Evolutionary conservation across 2,888 invertebrate species (phyloP).

Genomic region (Sinohyriopsis cumingii): DNA sequence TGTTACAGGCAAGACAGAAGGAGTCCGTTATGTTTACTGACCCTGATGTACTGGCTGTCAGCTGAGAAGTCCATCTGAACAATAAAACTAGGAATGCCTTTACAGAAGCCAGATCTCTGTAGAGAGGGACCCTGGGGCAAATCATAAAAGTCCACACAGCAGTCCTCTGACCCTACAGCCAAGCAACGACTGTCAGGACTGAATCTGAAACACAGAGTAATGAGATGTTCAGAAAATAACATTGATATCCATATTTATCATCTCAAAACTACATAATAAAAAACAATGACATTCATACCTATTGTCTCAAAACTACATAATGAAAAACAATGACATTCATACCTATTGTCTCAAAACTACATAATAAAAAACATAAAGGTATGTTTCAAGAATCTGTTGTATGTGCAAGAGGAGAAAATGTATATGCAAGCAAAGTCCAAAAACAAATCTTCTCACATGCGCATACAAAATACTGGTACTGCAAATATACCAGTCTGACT

Average conservation of each 20-base stretch:
- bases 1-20: neutral
- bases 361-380: neutral
- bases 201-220: slow-evolving; percentile 56
- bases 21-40: slow-evolving; percentile 31
- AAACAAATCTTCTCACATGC: too few species aligned
- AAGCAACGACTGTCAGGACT: slow-evolving; percentile 67
- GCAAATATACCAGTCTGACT: too few species aligned
- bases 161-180: slow-evolving; percentile 70
- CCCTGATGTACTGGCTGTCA: slow-evolving; percentile 67
- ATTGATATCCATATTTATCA: neutral
- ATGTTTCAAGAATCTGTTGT: neutral
- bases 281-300: neutral
- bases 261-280: neutral
- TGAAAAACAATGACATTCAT: neutral
- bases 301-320: neutral
- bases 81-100: slow-evolving; percentile 67
- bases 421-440: neutral
- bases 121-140: slow-evolving; percentile 58
- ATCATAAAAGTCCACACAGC: slow-evolving; percentile 71
- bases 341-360: neutral
- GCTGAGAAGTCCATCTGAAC: slow-evolving; percentile 71
- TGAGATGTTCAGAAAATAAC: slow-evolving; percentile 5
- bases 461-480: too few species aligned
- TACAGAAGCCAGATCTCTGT: slow-evolving; percentile 66
- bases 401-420: neutral